Conservation (phyloP, 2,797 vertebrate species). For the Pristis pectinata region DNA sequence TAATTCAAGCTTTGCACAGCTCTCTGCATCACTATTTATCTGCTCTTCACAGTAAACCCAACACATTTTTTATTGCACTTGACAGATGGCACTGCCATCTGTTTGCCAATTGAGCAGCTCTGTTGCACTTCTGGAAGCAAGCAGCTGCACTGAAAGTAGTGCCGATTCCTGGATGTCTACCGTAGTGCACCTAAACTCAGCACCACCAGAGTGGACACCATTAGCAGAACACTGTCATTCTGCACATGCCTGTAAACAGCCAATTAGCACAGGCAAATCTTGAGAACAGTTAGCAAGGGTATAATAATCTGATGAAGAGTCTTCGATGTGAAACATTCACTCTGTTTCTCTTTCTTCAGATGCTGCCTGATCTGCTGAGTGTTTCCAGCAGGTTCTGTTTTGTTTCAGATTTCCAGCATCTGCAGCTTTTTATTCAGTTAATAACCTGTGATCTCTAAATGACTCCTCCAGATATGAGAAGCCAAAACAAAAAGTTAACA, state of each 20-base stretch:
- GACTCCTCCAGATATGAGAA: not conserved
- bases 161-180: slow-evolving; percentile 10
- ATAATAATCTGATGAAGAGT: not conserved
- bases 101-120: slow-evolving; percentile 14
- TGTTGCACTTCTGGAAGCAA: slow-evolving; percentile 4
- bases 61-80: not conserved
- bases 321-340: too few relatives aligned
- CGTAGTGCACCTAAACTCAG: not conserved
- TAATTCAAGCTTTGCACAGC: not conserved
- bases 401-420: too few relatives aligned
- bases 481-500: not conserved
- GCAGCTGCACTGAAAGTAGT: slow-evolving; percentile 17
- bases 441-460: not conserved
- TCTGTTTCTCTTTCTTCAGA: too few relatives aligned
- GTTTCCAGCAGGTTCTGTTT: too few relatives aligned
- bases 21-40: not conserved
- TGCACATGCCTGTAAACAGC: not conserved
- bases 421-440: too few relatives aligned
- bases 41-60: not conserved
- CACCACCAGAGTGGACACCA: not conserved
- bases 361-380: too few relatives aligned
- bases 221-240: not conserved
- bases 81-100: slow-evolving; percentile 39
- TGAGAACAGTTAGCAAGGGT: not conserved
- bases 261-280: slow-evolving; percentile 20